Base-by-base conservation (phyloP, 2,888 invertebrate species). In the Phyllotreta striolata region DNA sequence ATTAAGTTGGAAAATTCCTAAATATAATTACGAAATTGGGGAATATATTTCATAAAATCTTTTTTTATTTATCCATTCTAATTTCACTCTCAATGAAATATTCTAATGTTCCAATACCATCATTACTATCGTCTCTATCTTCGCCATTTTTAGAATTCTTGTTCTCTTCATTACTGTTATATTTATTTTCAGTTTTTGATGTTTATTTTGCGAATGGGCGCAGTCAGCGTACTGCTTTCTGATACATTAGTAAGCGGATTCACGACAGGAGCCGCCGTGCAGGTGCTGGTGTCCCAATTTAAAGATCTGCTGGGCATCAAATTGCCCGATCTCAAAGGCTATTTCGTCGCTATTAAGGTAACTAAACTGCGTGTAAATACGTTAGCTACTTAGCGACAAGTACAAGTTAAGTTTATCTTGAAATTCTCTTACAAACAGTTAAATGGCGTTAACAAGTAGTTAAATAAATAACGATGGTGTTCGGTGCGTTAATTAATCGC, bases 211-310 rank as follows among this genome's bases (percentile, higher is more conserved):
- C 83, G 86, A 12, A 79, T 89, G 65, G 89, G 89, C 9, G 83
- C 84, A 2, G 74, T 89, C 1, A 85, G 88, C 55, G 83, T 86
- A 0, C 78, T 89, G 9, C 77, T 90, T 6, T 88, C 88, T 44
- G 87, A 88, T 71, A 87, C 88, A 6, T 79, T 91, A 62, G 87
- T 91, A 4, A 88, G 88, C 76, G 91, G 89, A 0, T 90, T 91
- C 74, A 90, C 90, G 0, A 89, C 89, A 2, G 91, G 88, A 0
- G 89, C 90, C 4, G 89, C 90, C 0, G 81, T 88, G 52, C 89
- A 91, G 76, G 90, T 91, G 5, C 81, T 89, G 55, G 85, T 87
- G 2, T 88, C 88, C 10, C 91, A 91, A 78, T 74, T 87, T 1
- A 87, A 86, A 74, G 86, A 86, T 76, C 76, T 89, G 0, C 75